phyloP scores from a whole-genome alignment of 2,888 invertebrate species.

The Allygus modestus region DNA sequence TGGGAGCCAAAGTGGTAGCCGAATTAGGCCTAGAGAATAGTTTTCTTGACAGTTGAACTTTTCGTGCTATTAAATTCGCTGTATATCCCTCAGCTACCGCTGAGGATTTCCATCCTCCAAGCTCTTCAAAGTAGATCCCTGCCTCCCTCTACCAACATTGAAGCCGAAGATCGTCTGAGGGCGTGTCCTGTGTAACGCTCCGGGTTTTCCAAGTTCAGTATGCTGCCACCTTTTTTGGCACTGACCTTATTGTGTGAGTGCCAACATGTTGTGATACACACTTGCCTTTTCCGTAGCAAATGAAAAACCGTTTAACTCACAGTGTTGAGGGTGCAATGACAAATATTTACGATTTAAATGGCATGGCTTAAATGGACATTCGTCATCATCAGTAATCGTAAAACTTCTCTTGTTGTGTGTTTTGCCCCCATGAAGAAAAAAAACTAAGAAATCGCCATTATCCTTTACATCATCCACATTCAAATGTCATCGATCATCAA shows the following conservation, averaged over 20 bases:
- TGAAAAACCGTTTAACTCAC: constrained; percentile 34
- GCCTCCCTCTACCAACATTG: constrained; percentile 48
- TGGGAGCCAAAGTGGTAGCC: not conserved
- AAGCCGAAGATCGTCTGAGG: constrained; percentile 33
- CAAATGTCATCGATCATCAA: constrained; percentile 12
- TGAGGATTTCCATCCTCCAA: constrained; percentile 40
- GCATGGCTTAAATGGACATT: constrained; percentile 30
- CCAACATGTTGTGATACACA: constrained; percentile 43
- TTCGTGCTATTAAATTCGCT: not conserved
- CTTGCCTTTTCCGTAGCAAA: constrained; percentile 51
- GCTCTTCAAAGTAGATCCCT: constrained; percentile 44
- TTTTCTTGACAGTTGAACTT: constrained; percentile 9
- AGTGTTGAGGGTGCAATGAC: constrained; percentile 27
- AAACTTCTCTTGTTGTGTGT: constrained; percentile 37
- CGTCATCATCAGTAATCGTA: constrained; percentile 9
- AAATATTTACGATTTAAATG: constrained; percentile 46
- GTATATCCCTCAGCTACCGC: constrained; percentile 45
- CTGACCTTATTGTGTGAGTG: constrained; percentile 25
- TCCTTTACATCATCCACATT: constrained; percentile 30
- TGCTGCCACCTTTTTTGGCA: constrained; percentile 54
- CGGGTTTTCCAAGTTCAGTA: constrained; percentile 57
- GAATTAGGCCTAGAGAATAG: not conserved
- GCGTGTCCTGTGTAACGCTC: constrained; percentile 64
- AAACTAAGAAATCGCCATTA: constrained; percentile 1
- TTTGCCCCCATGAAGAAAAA: constrained; percentile 13